Base-by-base conservation (phyloP, 2,888 invertebrate species). In the Stegana nigrithorax region DNA sequence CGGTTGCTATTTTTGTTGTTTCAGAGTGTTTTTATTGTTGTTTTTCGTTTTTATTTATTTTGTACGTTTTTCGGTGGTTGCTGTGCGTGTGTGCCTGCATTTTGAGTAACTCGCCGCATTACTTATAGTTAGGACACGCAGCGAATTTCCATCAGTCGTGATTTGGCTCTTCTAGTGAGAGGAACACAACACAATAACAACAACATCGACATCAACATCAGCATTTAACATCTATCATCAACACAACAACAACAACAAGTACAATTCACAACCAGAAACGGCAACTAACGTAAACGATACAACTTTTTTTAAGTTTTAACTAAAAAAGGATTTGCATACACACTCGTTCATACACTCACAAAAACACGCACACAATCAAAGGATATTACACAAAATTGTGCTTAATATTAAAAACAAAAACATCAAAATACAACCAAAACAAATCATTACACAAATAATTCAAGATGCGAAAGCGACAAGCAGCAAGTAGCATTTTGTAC, bases 81-180 rank as follows among this genome's bases (percentile, higher is more conserved):
- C 14, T 47, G 2, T 17, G 19, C 21, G 45, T 21, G 45, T 45
- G 45, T n/a, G 47, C 21, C 6, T 47, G 47, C 14, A n/a, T 39
- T 56, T 39, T 56, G 56, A 39, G 56, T 39, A 42, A 56, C 47
- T 42, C 50, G 44, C 44, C 55, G 60, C 55, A 29, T 72, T 82
- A 81, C 81, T 78, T 83, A 82, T 75, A 81, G 77, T 72, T 73
- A 77, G 75, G 73, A 72, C 78, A 80, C 75, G 71, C 81, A 71
- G 76, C 75, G 81, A 78, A 81, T 84, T 82, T 77, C 78, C 81
- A 82, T 81, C 85, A 85, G 83, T 85, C 83, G 84, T 85, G 85
- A 84, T 85, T 85, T 83, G 84, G 75, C 83, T 82, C 84, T 84
- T 78, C 72, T 71, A 77, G 72, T 72, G 82, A 80, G 80, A 80